Base-by-base conservation (phyloP, 2,888 invertebrate genomes). In the Prosapia bicincta region DNA sequence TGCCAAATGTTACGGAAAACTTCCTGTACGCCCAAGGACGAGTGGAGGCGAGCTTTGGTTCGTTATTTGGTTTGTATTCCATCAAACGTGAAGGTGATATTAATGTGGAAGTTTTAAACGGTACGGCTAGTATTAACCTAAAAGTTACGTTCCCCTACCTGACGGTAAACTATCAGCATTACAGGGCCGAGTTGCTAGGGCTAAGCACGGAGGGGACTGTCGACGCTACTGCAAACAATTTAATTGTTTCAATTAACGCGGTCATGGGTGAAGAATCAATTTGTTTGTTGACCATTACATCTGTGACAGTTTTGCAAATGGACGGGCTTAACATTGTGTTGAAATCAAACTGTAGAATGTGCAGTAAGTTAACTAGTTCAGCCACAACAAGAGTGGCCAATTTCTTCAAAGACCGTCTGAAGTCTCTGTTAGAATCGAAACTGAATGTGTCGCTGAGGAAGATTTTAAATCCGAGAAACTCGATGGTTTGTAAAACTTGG, bases 241-340 rank as follows among this genome's bases (percentile, higher is more conserved):
- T 74, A 1, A 69, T 74, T 1, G 30, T 65, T n/a, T 26, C 66
- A 20, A 15, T 28, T 3, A 30, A 67, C 24, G 69, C 66, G 0
- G 43, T 65, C 13, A 69, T 74, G 74, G 74, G 74, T 1, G 54
- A 74, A 24, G 26, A 69, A 26, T 74, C 74, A 10, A 24, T 74
- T 13, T 74, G 74, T 30, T 74, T 74, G 25, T 3, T 74, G 23
- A 74, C 69, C 38, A 74, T 74, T 26, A 74, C 69, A 65, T 26
- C 28, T 65, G 23, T 74, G 0, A 54, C 23, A n/a, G 69, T 74
- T 20, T n/a, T 69, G 23, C 15, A 54, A 25, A 26, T 74, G 43
- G 74, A 66, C 0, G 74, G 54, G n/a, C 65, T 74, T 23, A 69
- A 69, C 15, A 69, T 74, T 20, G 10, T 69, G 1, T 32, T 74